Evolutionary conservation across 2,113 vertebrate species (phyloP).

Genomic region (Rhodinocichla rosea): DNA sequence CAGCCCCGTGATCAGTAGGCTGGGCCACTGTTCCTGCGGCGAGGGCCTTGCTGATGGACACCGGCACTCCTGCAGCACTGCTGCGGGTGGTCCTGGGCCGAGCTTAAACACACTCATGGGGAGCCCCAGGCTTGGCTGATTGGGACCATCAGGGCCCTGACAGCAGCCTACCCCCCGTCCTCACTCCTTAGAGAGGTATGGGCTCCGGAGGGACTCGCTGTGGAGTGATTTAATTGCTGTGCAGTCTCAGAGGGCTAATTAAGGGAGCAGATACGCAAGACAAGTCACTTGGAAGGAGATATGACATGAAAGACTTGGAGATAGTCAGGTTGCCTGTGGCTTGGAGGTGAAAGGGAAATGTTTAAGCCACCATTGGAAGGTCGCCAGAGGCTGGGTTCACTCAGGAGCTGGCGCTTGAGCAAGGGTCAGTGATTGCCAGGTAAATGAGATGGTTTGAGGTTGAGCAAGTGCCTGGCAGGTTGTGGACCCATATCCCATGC

Average conservation of each 20-base stretch:
- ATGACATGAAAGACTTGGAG: not conserved
- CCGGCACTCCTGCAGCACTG: not conserved
- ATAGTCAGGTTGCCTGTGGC: not conserved
- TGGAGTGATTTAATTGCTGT: not conserved
- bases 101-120: not conserved
- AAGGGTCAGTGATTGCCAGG: not conserved
- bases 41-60: not conserved
- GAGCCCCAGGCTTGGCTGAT: too few relatives aligned
- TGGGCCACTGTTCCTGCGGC: rapidly evolving
- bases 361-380: not conserved
- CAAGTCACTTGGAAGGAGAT: not conserved
- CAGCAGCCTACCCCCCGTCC: not conserved
- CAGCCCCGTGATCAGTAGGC: not conserved
- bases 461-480: rapidly evolving
- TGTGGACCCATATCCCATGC: not conserved
- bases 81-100: not conserved
- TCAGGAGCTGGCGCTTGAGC: not conserved
- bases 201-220: not conserved
- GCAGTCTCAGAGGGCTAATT: not conserved
- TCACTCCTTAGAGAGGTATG: not conserved
- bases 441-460: not conserved
- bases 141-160: not conserved
- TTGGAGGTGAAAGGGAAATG: not conserved
- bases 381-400: not conserved
- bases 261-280: not conserved